Evolutionary conservation across 2,888 invertebrate genomes (phyloP).

Genomic region (Hemistola chrysoprasaria): DNA sequence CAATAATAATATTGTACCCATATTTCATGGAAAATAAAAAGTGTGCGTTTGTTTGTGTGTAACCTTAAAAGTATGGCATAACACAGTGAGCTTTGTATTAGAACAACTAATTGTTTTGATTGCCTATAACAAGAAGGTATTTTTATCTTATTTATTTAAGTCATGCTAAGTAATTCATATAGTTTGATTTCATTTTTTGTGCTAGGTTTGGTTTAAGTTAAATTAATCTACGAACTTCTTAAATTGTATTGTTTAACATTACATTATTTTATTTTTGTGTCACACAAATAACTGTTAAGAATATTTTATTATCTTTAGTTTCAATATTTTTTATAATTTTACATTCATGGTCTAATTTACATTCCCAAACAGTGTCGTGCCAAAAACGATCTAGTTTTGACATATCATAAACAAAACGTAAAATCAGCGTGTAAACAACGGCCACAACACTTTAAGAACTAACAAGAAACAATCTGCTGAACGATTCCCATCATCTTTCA

Average conservation of each 20-base stretch:
- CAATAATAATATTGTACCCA: too few relatives aligned
- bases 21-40: too few relatives aligned
- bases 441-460: conserved; percentile 43
- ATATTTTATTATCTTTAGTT: conserved; percentile 6
- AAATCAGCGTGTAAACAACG: conserved; percentile 49
- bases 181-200: too few relatives aligned
- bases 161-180: too few relatives aligned
- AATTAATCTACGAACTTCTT: too few relatives aligned
- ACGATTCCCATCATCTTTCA: conserved; percentile 31
- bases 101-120: conserved; percentile 1
- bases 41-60: conserved; percentile 4
- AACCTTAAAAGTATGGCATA: conserved; percentile 2
- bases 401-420: conserved; percentile 36
- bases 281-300: neutral
- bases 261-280: conserved; percentile 14
- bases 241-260: conserved; percentile 27
- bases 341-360: conserved; percentile 1
- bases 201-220: too few relatives aligned
- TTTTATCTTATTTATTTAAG: too few relatives aligned
- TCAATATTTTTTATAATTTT: conserved; percentile 5
- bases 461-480: conserved; percentile 21
- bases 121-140: too few relatives aligned
- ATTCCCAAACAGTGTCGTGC: conserved; percentile 4
- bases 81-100: conserved; percentile 13
- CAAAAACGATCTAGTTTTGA: conserved; percentile 10